Conservation (phyloP, 1,140 invertebrate genomes). For the Oryctes rhinoceros region DNA sequence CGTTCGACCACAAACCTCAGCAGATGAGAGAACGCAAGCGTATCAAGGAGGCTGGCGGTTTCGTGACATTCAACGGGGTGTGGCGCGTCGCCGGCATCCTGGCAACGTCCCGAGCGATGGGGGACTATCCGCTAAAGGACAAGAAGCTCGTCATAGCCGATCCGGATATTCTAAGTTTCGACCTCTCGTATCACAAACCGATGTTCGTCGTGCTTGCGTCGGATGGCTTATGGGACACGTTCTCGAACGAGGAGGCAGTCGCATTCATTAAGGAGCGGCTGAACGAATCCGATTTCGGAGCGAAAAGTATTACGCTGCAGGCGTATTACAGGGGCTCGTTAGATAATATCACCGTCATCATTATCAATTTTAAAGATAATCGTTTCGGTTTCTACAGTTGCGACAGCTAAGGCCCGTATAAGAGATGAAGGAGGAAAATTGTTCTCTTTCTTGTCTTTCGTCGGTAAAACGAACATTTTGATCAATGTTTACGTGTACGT, state of each 20-base stretch:
- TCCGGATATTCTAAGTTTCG: slow-evolving; percentile 95
- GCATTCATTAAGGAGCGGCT: slow-evolving; percentile 84
- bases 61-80: slow-evolving; percentile 94
- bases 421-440: neutral
- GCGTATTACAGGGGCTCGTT: slow-evolving; percentile 92
- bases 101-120: slow-evolving; percentile 92
- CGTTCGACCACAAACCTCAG: slow-evolving; percentile 96
- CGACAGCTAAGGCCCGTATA: neutral
- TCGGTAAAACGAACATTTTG: neutral
- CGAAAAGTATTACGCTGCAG: slow-evolving; percentile 87
- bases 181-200: slow-evolving; percentile 84
- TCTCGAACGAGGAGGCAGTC: slow-evolving; percentile 92
- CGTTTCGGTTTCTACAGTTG: slow-evolving; percentile 25
- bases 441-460: neutral
- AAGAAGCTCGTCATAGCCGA: slow-evolving; percentile 92
- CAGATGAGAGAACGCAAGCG: slow-evolving; percentile 85
- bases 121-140: slow-evolving; percentile 95
- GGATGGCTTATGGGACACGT: slow-evolving; percentile 96
- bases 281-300: slow-evolving; percentile 85
- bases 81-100: slow-evolving; percentile 96
- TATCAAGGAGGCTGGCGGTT: slow-evolving; percentile 91
- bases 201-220: slow-evolving; percentile 91
- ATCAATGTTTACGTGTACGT: neutral
- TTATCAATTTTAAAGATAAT: slow-evolving; percentile 85
- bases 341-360: slow-evolving; percentile 95